Evolutionary conservation across 2,797 vertebrate species (phyloP).

Genomic region (Typhlichthys subterraneus): DNA sequence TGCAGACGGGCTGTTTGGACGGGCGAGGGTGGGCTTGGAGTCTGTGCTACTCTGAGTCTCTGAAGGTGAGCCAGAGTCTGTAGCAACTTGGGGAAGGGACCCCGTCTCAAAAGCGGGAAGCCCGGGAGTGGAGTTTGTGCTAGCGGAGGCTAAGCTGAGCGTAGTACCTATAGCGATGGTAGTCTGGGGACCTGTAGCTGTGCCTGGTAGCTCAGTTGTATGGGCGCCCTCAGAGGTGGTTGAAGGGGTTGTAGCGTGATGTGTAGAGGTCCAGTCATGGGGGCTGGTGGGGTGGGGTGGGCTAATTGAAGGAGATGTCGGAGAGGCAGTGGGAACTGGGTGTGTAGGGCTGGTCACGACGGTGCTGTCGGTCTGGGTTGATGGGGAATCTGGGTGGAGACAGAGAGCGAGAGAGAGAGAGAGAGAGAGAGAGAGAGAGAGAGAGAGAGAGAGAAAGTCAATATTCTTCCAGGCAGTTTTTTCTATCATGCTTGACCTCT

Average conservation of each 20-base stretch:
- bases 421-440: constrained; percentile 4
- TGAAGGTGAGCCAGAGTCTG: not conserved
- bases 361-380: not conserved
- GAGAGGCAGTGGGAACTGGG: not conserved
- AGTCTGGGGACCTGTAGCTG: not conserved
- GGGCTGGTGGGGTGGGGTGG: not conserved
- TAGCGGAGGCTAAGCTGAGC: constrained; percentile 9
- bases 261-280: not conserved
- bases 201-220: not conserved
- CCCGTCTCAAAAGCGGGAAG: not conserved
- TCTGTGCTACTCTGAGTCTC: not conserved
- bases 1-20: constrained; percentile 21
- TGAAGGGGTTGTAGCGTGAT: not conserved
- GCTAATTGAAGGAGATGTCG: not conserved
- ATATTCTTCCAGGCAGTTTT: too few species aligned
- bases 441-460: constrained; percentile 1
- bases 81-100: constrained; percentile 2
- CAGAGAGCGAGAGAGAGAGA: not conserved
- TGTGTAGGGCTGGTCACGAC: not conserved
- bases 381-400: not conserved
- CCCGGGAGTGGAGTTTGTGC: constrained; percentile 1
- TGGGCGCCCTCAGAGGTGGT: not conserved
- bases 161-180: not conserved
- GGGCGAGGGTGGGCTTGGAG: not conserved
- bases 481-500: too few species aligned